phyloP scores from a whole-genome alignment of 2,888 invertebrate species.

The Anoplius nigerrimus region DNA sequence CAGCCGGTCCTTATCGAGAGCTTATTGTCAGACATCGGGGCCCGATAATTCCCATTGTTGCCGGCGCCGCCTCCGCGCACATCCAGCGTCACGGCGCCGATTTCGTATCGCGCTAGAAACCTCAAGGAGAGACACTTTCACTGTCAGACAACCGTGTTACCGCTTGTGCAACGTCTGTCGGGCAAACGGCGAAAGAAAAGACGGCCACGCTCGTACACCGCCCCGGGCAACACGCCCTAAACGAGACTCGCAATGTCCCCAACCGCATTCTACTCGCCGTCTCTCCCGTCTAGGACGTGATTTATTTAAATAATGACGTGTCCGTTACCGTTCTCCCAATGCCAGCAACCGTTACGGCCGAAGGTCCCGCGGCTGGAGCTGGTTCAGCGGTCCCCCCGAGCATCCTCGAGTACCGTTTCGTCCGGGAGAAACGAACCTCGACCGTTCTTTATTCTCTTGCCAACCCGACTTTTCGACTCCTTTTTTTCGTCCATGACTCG shows the following conservation, averaged over 20 bases:
- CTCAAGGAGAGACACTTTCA: slow-evolving; percentile 73
- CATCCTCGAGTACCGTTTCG: slow-evolving; percentile 16
- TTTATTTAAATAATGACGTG: slow-evolving; percentile 46
- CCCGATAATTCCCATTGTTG: slow-evolving; percentile 5
- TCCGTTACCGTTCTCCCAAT: slow-evolving; percentile 50
- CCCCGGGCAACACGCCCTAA: background rate
- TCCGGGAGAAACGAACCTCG: background rate
- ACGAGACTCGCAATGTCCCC: too few relatives aligned
- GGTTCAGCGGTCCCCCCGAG: too few relatives aligned
- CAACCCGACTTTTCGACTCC: too few relatives aligned
- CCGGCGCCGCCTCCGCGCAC: background rate
- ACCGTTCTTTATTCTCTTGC: too few relatives aligned
- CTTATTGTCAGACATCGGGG: too few relatives aligned
- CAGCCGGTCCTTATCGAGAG: too few relatives aligned
- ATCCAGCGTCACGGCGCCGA: background rate
- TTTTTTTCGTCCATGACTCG: too few relatives aligned
- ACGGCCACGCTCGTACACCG: background rate
- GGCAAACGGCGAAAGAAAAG: background rate
- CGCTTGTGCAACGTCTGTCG: slow-evolving; percentile 50
- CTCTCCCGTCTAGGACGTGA: background rate
- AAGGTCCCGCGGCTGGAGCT: background rate
- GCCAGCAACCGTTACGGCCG: slow-evolving; percentile 17
- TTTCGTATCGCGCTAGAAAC: slow-evolving; percentile 47
- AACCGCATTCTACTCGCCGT: background rate
- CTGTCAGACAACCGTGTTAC: slow-evolving; percentile 62